Base-by-base conservation (phyloP, 2,113 vertebrate genomes). In the Xyliphius kryptos region DNA sequence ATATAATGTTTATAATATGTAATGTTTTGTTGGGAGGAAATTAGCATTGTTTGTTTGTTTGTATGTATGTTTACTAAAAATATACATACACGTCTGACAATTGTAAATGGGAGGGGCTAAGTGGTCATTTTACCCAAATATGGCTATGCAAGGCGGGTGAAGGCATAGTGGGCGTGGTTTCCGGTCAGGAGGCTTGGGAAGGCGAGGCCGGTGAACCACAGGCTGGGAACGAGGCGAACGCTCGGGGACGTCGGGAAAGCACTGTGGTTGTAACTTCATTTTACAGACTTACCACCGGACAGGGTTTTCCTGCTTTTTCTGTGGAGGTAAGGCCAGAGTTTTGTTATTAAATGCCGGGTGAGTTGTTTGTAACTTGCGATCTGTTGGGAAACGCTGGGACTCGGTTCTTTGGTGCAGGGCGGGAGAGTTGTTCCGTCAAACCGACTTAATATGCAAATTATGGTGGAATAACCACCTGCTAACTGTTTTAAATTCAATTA, bases 121-220 rank as follows among this genome's bases (percentile, higher is more conserved):
- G n/a, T 21, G 26, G 65, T 59, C 21, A 32, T 20, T 47, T 36
- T 67, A 20, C 7, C 56, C 56, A 59, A 36, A 46, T 53, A 44
- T 59, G 51, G 50, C 9, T 1, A 6, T 19, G 13, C 10, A 1
- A 12, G 64, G 64, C 38, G 47, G 3, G 47, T 22, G 4, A 1
- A 20, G 8, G 1, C 2, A 0, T 11, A 51, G 2, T 48, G 48
- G 64, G 64, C 64, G 64, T 66, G 64, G 47, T 19, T 51, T 53
- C 48, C 15, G 56, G 64, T 36, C 47, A 52, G 64, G 19, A 43
- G 47, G 22, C 48, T 50, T 19, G 47, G 64, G 48, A 59, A 66
- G 64, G 56, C 65, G 65, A 67, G 48, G 22, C 12, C 21, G 15
- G 14, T 47, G 55, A 15, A 14, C 46, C 15, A 50, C 26, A 50